phyloP scores from a whole-genome alignment of 2,113 vertebrate species.

The Blennius ocellaris region DNA sequence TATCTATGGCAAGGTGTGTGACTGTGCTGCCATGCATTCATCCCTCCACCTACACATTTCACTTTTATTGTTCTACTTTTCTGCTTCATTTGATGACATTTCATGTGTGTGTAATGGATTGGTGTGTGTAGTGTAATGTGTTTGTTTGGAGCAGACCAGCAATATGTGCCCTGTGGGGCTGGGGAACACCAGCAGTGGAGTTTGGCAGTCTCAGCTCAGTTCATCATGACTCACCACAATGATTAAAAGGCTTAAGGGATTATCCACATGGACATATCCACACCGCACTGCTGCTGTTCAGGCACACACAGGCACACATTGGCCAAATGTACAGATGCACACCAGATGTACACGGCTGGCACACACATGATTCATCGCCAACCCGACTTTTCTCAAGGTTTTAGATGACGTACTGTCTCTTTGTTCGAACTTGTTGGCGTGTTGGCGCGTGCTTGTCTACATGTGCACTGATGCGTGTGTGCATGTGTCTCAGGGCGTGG shows the following conservation, averaged over 20 bases:
- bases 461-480: constrained; percentile 6
- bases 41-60: not conserved
- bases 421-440: constrained; percentile 26
- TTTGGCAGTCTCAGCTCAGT: constrained; percentile 52
- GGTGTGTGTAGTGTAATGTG: constrained; percentile 14
- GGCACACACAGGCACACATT: not conserved
- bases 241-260: constrained; percentile 58
- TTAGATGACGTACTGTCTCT: constrained; percentile 24
- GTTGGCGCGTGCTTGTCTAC: constrained; percentile 6
- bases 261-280: constrained; percentile 35
- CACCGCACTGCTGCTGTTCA: constrained; percentile 20
- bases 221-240: constrained; percentile 59
- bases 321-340: constrained; percentile 3
- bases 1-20: constrained; percentile 94
- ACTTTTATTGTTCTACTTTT: constrained; percentile 2
- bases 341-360: not conserved
- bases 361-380: constrained; percentile 27
- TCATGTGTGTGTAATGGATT: constrained; percentile 12
- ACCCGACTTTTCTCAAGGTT: constrained; percentile 10
- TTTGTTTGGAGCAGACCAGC: constrained; percentile 22
- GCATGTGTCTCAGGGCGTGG: constrained; percentile 88
- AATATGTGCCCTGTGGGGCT: constrained; percentile 8
- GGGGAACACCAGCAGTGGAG: constrained; percentile 57
- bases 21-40: not conserved
- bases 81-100: constrained; percentile 26